A percentile compares a stretch with the other conserved stretches of the same genome.
Evolutionary conservation across 2,113 vertebrate species (phyloP).

Genomic region (Strix aluco): DNA sequence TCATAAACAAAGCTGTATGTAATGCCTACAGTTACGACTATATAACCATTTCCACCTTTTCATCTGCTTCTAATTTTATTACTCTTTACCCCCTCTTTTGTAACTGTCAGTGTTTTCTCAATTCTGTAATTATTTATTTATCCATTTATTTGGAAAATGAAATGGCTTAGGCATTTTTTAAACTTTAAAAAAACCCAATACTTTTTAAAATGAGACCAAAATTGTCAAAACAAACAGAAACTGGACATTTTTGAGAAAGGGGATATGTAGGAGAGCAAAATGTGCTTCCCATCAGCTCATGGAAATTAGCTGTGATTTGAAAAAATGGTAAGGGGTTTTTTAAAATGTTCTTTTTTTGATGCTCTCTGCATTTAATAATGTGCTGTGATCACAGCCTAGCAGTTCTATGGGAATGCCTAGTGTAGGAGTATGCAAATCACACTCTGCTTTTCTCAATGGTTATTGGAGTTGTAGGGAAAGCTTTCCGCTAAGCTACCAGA

Average conservation of each 20-base stretch:
- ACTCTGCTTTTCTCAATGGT: neutral
- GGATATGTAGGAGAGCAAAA: neutral
- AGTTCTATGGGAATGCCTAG: conserved; percentile 4
- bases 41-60: neutral
- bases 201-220: neutral
- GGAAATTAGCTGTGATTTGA: conserved; percentile 45
- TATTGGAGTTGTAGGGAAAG: neutral
- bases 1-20: neutral
- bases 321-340: neutral
- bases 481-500: neutral
- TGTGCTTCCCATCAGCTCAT: conserved; percentile 18
- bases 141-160: neutral
- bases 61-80: neutral
- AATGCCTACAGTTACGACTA: neutral
- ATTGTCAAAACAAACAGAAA: conserved; percentile 5
- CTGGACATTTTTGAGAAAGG: neutral
- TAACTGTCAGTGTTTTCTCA: neutral
- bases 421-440: conserved; percentile 20
- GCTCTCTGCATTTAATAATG: neutral
- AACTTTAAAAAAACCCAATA: neutral
- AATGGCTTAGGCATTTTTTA: neutral
- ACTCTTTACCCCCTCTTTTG: neutral
- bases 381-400: conserved; percentile 25
- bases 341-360: neutral
- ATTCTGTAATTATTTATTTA: neutral